phyloP scores from a whole-genome alignment of 2,113 vertebrate genomes.

The Myrmophylax atrothorax region DNA sequence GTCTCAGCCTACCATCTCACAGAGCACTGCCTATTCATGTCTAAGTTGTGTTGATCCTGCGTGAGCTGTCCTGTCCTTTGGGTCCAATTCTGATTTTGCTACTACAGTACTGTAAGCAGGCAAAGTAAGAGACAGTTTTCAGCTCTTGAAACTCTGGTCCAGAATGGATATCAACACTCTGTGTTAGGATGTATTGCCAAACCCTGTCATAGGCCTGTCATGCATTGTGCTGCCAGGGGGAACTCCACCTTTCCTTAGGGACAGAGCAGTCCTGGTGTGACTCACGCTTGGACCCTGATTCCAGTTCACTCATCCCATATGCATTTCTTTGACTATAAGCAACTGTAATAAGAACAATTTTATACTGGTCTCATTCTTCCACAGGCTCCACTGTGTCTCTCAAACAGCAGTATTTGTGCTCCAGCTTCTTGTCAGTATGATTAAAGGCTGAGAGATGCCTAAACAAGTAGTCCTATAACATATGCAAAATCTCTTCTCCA shows the following conservation, averaged over 20 bases:
- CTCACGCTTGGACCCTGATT: accelerated
- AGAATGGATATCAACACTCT: not conserved
- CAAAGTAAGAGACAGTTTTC: not conserved
- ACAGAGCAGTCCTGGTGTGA: not conserved
- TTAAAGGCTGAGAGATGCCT: not conserved
- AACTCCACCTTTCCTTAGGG: not conserved
- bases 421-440: not conserved
- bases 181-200: not conserved
- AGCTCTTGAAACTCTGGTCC: not conserved
- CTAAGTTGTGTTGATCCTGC: not conserved
- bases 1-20: not conserved
- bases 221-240: accelerated
- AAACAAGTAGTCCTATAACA: not conserved
- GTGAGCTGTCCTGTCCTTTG: not conserved
- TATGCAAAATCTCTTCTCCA: not conserved
- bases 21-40: not conserved
- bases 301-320: not conserved
- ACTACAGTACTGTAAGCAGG: not conserved
- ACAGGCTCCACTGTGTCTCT: not conserved
- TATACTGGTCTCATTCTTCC: not conserved
- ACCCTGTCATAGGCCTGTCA: accelerated
- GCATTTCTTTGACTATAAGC: accelerated
- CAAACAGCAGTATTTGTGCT: not conserved
- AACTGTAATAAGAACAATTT: not conserved
- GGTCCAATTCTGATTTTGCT: not conserved